A percentile compares a stretch with the other conserved stretches of the same genome.
phyloP scores from a whole-genome alignment of 2,113 vertebrate species.

The Gnathochromis pfefferi region DNA sequence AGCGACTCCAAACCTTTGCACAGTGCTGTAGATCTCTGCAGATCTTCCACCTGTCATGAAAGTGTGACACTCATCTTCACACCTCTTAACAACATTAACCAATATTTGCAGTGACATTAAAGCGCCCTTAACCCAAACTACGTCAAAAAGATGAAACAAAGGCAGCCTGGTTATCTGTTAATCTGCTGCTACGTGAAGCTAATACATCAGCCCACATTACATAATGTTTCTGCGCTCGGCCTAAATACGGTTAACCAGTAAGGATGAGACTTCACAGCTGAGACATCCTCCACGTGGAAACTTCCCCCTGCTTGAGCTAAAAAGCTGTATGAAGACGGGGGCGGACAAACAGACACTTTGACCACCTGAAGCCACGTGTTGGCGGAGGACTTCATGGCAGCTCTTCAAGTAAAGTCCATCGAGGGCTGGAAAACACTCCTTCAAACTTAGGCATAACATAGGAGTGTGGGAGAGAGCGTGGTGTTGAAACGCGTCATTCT shows the following conservation, averaged over 20 bases:
- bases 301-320: not conserved
- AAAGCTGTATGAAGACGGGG: not conserved
- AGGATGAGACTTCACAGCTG: not conserved
- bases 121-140: not conserved
- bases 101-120: not conserved
- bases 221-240: not conserved
- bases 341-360: conserved; percentile 14
- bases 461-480: not conserved
- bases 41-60: not conserved
- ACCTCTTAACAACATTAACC: not conserved
- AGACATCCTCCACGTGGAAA: conserved; percentile 16
- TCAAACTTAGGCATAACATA: conserved; percentile 10
- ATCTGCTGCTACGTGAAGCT: not conserved
- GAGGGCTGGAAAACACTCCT: not conserved
- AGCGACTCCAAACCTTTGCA: not conserved
- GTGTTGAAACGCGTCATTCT: not conserved
- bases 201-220: not conserved
- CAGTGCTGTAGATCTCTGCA: not conserved
- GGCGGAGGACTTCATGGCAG: conserved; percentile 35
- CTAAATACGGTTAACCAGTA: not conserved
- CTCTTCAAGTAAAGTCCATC: conserved; percentile 29
- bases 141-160: not conserved
- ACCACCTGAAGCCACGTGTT: conserved; percentile 41
- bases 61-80: not conserved
- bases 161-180: not conserved